These are phyloP conservation scores for Incurvaria masculella DNA, from an alignment of 2,888 invertebrate species.

Conservation along the genomic window DNA sequence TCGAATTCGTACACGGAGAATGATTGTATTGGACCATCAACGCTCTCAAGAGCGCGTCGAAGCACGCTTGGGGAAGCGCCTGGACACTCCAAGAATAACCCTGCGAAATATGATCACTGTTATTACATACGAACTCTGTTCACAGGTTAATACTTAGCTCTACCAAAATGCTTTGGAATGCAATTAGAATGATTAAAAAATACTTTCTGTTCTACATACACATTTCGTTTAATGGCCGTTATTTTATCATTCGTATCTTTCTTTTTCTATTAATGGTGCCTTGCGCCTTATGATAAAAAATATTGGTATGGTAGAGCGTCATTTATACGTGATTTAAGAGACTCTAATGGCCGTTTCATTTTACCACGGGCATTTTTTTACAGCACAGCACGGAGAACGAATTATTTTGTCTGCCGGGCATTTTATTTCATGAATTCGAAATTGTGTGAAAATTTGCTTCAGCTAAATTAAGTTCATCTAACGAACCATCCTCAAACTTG, in stretches of 20 bases:
- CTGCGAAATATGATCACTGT: too few relatives aligned
- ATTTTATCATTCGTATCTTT: too few relatives aligned
- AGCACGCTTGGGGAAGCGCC: conserved; percentile 73
- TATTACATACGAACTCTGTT: too few relatives aligned
- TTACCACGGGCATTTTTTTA: conserved; percentile 3
- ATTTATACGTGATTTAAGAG: not conserved
- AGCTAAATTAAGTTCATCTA: too few relatives aligned
- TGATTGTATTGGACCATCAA: conserved; percentile 68
- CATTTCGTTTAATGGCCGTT: too few relatives aligned
- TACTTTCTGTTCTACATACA: too few relatives aligned
- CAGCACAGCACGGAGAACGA: conserved; percentile 1
- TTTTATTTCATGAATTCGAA: not conserved
- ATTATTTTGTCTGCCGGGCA: conserved; percentile 1
- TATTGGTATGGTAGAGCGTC: conserved; percentile 10
- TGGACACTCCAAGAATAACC: conserved; percentile 84
- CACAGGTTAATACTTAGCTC: too few relatives aligned
- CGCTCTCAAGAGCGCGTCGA: conserved; percentile 67
- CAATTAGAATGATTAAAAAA: too few relatives aligned
- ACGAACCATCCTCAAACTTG: conserved; percentile 81
- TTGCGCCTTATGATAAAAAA: too few relatives aligned
- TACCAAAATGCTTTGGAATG: too few relatives aligned
- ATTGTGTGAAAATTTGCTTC: not conserved
- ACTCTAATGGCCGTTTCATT: not conserved
- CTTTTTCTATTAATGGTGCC: too few relatives aligned
- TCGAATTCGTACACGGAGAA: conserved; percentile 86